These are phyloP conservation scores for Cyrtorhinus lividipennis DNA, from an alignment of 1,140 invertebrate species.

Conservation along the genomic window DNA sequence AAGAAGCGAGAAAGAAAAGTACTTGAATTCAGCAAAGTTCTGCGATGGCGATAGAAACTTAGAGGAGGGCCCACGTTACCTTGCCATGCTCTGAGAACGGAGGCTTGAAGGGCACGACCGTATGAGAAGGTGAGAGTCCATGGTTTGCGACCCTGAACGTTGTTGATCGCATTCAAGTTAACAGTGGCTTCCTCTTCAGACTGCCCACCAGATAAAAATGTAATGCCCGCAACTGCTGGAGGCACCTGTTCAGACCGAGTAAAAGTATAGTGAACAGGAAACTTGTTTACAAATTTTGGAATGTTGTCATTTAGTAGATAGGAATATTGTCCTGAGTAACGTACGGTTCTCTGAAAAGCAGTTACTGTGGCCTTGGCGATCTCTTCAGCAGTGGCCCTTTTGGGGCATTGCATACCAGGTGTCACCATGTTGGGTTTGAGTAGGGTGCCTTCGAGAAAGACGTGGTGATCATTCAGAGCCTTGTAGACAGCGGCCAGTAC, in stretches of 20 bases:
- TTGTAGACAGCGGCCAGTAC: constrained; percentile 53
- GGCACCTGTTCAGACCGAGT: too few relatives aligned
- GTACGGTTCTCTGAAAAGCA: constrained; percentile 70
- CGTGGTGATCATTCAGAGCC: constrained; percentile 51
- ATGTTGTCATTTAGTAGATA: too few relatives aligned
- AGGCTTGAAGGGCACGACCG: constrained; percentile 80
- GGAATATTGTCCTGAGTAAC: too few relatives aligned
- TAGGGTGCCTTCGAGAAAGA: constrained; percentile 70
- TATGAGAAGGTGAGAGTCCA: constrained; percentile 96
- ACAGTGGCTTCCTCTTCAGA: constrained; percentile 92
- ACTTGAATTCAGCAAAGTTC: too few relatives aligned
- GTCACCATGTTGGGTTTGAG: constrained; percentile 99
- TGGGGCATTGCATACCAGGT: constrained; percentile 64
- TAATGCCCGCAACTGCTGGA: constrained; percentile 45
- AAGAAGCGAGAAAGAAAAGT: too few relatives aligned
- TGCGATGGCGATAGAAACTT: too few relatives aligned
- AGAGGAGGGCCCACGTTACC: too few relatives aligned
- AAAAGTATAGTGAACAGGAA: background rate
- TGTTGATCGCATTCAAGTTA: constrained; percentile 90
- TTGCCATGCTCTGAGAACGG: constrained; percentile 80
- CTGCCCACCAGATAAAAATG: constrained; percentile 92
- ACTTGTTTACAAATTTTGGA: too few relatives aligned
- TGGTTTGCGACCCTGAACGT: constrained; percentile 65
- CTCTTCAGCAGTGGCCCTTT: constrained; percentile 57
- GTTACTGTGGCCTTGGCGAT: constrained; percentile 76